Evolutionary conservation across 2,888 invertebrate genomes (phyloP).

Genomic region (Saturnia pavonia): DNA sequence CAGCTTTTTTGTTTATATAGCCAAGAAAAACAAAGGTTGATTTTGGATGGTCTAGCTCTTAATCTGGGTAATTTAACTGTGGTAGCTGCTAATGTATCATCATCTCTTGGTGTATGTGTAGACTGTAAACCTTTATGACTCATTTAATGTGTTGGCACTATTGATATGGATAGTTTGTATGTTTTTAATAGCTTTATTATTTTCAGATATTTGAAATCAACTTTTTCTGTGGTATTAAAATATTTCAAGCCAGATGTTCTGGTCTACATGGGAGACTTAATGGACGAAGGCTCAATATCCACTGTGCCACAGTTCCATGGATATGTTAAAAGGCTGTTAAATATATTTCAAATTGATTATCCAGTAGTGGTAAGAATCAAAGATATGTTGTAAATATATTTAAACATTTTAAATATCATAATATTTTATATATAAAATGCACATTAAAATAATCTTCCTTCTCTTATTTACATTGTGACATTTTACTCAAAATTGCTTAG

Average conservation of each 20-base stretch:
- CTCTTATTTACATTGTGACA: no score
- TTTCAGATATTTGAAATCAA: conserved; percentile 89
- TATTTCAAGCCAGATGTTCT: conserved; percentile 91
- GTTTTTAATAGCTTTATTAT: conserved; percentile 9
- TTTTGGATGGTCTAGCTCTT: no score
- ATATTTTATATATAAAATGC: no score
- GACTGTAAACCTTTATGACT: not conserved
- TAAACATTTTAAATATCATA: not conserved
- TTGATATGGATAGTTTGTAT: not conserved
- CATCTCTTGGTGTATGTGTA: not conserved
- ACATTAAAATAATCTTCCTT: no score
- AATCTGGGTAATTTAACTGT: not conserved
- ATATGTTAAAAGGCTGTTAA: conserved; percentile 87
- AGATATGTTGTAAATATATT: not conserved
- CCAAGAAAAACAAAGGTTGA: no score
- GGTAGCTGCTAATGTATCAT: not conserved
- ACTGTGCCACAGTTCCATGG: conserved; percentile 85
- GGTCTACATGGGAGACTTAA: conserved; percentile 95
- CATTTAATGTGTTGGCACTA: no score
- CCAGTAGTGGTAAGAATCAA: conserved; percentile 51
- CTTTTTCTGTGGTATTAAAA: conserved; percentile 87
- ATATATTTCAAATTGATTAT: conserved; percentile 61
- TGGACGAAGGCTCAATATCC: conserved; percentile 96
- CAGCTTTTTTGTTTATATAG: no score
- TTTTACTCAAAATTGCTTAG: no score